Evolutionary conservation across 2,797 vertebrate species (phyloP).

Genomic region (Trematomus bernacchii): DNA sequence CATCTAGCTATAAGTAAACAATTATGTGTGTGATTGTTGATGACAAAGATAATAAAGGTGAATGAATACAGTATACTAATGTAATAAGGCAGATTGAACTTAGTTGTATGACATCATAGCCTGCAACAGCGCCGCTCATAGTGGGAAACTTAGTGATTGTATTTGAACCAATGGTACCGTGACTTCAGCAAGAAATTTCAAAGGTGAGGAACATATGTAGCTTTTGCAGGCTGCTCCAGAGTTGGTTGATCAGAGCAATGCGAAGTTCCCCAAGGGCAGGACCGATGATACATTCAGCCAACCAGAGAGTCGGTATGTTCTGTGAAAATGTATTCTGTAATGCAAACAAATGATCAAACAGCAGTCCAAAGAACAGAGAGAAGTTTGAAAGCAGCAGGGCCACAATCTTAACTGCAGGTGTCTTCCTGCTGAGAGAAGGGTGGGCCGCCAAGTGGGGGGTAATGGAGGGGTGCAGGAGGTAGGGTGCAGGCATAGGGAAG

Average conservation of each 20-base stretch:
- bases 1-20: not conserved
- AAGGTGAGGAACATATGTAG: constrained; percentile 44
- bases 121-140: not conserved
- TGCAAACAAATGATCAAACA: constrained; percentile 69
- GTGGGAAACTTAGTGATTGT: constrained; percentile 3
- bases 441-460: not conserved
- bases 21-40: not conserved
- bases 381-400: constrained; percentile 51
- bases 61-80: not conserved
- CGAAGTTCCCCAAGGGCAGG: constrained; percentile 27
- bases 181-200: constrained; percentile 43
- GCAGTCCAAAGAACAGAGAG: constrained; percentile 44
- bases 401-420: constrained; percentile 64
- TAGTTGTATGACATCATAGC: not conserved
- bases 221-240: constrained; percentile 41
- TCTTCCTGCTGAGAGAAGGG: constrained; percentile 37
- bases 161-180: constrained; percentile 1
- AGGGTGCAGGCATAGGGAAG: constrained; percentile 27
- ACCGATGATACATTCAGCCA: constrained; percentile 41
- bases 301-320: constrained; percentile 26
- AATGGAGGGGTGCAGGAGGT: constrained; percentile 48
- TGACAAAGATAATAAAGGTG: not conserved
- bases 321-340: constrained; percentile 52
- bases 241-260: constrained; percentile 46
- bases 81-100: constrained; percentile 11